Evolutionary conservation across 2,888 invertebrate genomes (phyloP), one percentile per base, ranked within the genome.

Genomic region (Drosophila acutilabella): DNA sequence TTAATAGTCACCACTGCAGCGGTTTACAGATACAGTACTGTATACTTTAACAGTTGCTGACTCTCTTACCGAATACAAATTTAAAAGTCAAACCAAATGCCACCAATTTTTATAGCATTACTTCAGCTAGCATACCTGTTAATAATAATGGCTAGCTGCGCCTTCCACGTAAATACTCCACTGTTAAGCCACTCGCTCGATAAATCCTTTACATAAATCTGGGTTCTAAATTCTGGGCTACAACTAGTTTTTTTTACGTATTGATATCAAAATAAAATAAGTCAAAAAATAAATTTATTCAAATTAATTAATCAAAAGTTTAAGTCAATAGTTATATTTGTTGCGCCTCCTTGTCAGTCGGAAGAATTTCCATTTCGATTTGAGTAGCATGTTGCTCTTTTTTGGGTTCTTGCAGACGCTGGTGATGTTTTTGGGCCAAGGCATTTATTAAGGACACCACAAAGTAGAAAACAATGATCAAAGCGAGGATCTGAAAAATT

Each of bases 371-470:
- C 18, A n/a, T 36, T 5, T 47, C 54, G 30, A 16, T 40, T 33
- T 41, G 30, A 30, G 30, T 30, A 14, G 18, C 14, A n/a, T 10
- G n/a, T 2, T 10, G 52, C 7, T 26, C 13, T 2, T 6, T 62
- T 13, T 45, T 26, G 14, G 91, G 92, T 83, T 93, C 93, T 86
- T 93, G 93, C 75, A 93, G 89, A 64, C 94, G 92, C 81, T 94
- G 94, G 79, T 97, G 96, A 92, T 99, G 98, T 90, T 95, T 96
- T 93, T 99, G 99, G 75, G 99, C 99, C 82, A 99, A 94, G 4
- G 99, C 98, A 92, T 99, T 98, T 89, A 99, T 94, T 90, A 99
- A 98, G 40, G 99, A 99, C 78, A 99, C 94, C 38, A 99, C 94
- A 92, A 99, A 99, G 93, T 98, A 99, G 56, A 96, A 93, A 41